Percentiles rank a stretch among this genome's conserved stretches.
Conservation (phyloP, 2,113 vertebrate species). For the Menura novaehollandiae region DNA sequence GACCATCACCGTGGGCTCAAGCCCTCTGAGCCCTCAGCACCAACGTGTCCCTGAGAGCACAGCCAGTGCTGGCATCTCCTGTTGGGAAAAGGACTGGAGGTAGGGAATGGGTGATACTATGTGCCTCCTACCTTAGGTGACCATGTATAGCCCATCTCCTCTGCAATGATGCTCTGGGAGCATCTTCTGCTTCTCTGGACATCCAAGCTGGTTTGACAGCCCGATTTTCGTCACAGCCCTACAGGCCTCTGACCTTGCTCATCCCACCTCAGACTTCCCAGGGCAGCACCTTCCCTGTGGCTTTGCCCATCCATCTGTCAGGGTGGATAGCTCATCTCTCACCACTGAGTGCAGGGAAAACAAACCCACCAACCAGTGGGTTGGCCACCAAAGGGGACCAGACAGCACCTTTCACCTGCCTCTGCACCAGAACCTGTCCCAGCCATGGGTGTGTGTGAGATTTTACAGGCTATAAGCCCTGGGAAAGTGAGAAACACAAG, state of each 20-base stretch:
- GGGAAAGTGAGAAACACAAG: background rate
- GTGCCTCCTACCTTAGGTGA: accelerated
- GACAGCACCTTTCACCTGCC: background rate
- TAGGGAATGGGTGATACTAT: background rate
- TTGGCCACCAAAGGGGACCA: too few relatives aligned
- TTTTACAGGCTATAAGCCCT: background rate
- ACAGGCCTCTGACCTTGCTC: background rate
- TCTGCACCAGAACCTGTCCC: background rate
- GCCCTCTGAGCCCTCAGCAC: background rate
- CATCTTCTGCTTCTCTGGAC: background rate
- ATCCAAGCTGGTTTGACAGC: background rate
- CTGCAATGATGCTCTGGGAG: background rate
- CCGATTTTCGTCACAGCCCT: background rate
- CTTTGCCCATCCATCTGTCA: background rate
- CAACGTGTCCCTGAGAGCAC: background rate
- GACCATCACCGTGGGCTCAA: background rate
- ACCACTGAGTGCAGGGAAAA: background rate
- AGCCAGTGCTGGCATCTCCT: background rate
- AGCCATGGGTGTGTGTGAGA: background rate
- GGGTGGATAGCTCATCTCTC: background rate
- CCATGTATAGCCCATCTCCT: background rate
- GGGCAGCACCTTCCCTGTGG: background rate
- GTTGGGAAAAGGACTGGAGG: background rate
- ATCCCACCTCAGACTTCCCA: background rate
- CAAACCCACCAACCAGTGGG: background rate